A percentile compares a stretch with the other conserved stretches of the same genome.
Conservation (phyloP, 2,888 invertebrate genomes). For the Drosophila pegasa region DNA sequence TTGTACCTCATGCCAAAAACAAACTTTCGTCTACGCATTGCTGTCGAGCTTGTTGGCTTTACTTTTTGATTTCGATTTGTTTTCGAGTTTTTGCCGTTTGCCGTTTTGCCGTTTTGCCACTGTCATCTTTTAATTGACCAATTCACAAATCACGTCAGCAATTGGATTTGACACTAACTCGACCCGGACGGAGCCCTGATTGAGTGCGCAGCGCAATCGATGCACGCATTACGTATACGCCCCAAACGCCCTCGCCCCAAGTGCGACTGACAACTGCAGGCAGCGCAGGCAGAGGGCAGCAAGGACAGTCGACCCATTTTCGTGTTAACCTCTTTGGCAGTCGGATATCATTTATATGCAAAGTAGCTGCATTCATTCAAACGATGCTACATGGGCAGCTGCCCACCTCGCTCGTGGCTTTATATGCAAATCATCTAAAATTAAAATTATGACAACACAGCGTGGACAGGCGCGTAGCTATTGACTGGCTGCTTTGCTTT, state of each 20-base stretch:
- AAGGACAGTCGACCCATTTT: constrained; percentile 49
- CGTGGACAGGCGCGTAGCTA: constrained; percentile 24
- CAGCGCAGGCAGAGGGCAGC: too few species aligned
- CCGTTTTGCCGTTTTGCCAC: constrained; percentile 23
- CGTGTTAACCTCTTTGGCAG: constrained; percentile 41
- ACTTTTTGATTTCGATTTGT: constrained; percentile 19
- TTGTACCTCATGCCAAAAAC: constrained; percentile 50
- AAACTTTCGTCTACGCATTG: constrained; percentile 13
- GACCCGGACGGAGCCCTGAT: constrained; percentile 9
- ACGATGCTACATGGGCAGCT: constrained; percentile 15
- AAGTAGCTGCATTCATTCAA: constrained; percentile 16
- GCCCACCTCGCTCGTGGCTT: not conserved
- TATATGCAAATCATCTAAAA: constrained; percentile 24
- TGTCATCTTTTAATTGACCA: constrained; percentile 37
- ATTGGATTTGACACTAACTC: constrained; percentile 22
- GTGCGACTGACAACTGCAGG: not conserved
- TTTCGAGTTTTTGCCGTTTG: constrained; percentile 10
- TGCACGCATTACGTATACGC: constrained; percentile 44
- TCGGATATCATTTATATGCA: constrained; percentile 13
- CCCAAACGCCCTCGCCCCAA: constrained; percentile 3
- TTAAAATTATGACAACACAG: constrained; percentile 24
- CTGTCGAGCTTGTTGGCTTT: constrained; percentile 13
- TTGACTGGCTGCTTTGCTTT: constrained; percentile 60
- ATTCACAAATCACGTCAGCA: constrained; percentile 11
- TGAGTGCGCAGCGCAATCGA: constrained; percentile 24